Conservation (phyloP, 2,113 vertebrate genomes). For the Bettongia penicillata region DNA sequence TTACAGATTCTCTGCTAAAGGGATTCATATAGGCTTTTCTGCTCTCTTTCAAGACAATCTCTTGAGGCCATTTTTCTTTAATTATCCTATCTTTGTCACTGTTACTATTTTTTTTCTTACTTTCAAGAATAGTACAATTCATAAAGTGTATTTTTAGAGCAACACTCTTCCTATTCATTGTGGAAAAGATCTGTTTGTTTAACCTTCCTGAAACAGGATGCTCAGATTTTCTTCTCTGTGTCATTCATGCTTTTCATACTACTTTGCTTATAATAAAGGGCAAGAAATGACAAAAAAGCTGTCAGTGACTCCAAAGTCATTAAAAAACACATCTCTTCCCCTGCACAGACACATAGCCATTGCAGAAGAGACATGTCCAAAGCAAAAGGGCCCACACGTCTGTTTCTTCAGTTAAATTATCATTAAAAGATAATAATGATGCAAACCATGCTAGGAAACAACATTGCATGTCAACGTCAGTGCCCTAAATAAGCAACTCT, state of each 20-base stretch:
- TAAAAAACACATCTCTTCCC: background rate
- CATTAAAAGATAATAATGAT: constrained; percentile 16
- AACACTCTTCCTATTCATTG: background rate
- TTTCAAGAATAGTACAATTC: background rate
- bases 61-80: background rate
- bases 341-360: background rate
- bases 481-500: constrained; percentile 48
- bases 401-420: background rate
- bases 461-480: constrained; percentile 54
- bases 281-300: constrained; percentile 10
- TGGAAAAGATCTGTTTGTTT: constrained; percentile 15
- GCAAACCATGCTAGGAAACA: constrained; percentile 61
- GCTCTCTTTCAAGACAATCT: background rate
- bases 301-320: background rate
- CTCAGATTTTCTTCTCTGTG: background rate
- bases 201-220: background rate
- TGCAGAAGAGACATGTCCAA: background rate
- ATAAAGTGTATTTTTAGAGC: background rate
- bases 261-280: background rate
- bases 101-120: background rate
- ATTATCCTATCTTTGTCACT: background rate
- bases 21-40: background rate
- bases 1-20: background rate
- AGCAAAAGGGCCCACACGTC: background rate
- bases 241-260: background rate